Evolutionary conservation across 2,888 invertebrate genomes (phyloP).

Genomic region (Xiphydria camelus): DNA sequence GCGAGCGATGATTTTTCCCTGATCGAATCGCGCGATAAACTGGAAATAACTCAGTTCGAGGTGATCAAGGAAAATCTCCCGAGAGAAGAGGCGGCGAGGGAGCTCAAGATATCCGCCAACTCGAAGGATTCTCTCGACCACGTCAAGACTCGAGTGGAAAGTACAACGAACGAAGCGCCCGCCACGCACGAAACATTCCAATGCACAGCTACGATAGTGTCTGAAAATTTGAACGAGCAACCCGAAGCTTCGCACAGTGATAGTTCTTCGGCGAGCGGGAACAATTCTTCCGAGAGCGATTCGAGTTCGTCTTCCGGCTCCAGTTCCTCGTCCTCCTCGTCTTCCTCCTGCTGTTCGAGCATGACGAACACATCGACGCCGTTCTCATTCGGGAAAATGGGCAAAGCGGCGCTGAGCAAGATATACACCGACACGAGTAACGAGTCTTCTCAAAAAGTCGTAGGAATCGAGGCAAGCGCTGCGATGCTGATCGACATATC

Average conservation of each 20-base stretch:
- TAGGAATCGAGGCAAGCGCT: neutral
- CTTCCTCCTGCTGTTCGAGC: conserved; percentile 31
- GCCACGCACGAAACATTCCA: neutral
- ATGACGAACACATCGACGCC: conserved; percentile 28
- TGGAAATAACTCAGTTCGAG: conserved; percentile 49
- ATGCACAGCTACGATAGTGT: too few species aligned
- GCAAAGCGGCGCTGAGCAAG: conserved; percentile 19
- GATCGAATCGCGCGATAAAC: conserved; percentile 21
- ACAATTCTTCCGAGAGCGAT: conserved; percentile 18
- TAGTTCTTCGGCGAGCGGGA: conserved; percentile 27
- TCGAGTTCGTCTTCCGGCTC: conserved; percentile 31
- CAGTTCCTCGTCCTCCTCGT: conserved; percentile 31
- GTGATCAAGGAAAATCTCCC: conserved; percentile 50
- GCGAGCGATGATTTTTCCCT: conserved; percentile 19
- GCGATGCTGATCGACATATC: too few species aligned
- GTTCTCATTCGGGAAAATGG: conserved; percentile 15
- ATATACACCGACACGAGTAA: conserved; percentile 26
- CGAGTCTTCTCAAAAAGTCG: conserved; percentile 21
- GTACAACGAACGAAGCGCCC: neutral
- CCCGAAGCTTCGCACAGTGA: neutral
- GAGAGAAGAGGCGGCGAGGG: conserved; percentile 42
- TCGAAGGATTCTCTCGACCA: conserved; percentile 9
- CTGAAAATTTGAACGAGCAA: conserved; percentile 1
- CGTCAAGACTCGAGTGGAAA: neutral
- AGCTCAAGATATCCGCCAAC: conserved; percentile 38